phyloP scores from a whole-genome alignment of 2,113 vertebrate species.

The Peromyscus maniculatus region DNA sequence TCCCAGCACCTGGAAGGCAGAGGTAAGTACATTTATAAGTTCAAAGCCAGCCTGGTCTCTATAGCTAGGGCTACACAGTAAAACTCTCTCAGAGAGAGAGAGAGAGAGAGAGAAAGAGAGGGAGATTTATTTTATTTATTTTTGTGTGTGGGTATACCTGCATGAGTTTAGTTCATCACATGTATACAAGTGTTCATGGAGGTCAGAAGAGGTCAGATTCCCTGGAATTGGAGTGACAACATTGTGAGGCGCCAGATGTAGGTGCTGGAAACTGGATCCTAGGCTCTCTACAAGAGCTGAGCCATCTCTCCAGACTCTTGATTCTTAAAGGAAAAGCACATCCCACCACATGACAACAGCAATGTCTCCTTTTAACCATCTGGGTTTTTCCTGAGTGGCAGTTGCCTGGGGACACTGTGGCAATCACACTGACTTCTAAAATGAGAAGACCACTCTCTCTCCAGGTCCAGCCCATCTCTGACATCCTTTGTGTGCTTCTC shows the following conservation, averaged over 20 bases:
- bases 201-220: background rate
- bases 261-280: background rate
- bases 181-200: background rate
- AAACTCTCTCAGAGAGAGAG: background rate
- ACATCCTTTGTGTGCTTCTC: background rate
- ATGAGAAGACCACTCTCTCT: background rate
- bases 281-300: background rate
- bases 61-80: background rate
- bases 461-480: background rate
- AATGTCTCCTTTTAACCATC: background rate
- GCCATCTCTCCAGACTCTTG: background rate
- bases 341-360: background rate
- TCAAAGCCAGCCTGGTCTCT: background rate
- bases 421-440: background rate
- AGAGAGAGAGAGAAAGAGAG: background rate
- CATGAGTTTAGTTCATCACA: background rate
- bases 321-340: background rate
- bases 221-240: background rate
- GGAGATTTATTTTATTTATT: too few species aligned
- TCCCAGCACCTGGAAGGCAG: background rate
- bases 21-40: background rate
- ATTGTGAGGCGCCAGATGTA: too few species aligned
- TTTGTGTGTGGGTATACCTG: background rate
- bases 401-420: background rate
- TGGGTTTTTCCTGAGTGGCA: constrained; percentile 20